Evolutionary conservation across 2,888 invertebrate genomes (phyloP).

Genomic region (Paralinhomoeus sp.): DNA sequence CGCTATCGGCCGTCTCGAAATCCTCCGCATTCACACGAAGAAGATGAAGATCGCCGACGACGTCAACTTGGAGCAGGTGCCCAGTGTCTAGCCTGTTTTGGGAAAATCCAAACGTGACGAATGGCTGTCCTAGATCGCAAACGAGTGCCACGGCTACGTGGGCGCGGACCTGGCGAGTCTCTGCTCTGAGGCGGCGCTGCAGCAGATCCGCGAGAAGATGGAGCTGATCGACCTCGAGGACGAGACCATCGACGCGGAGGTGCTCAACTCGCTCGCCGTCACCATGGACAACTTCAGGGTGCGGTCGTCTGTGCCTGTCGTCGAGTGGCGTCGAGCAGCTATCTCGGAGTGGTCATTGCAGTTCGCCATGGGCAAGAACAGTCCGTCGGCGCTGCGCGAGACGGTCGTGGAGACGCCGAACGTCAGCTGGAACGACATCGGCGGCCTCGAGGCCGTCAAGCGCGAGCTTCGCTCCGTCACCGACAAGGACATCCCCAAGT

Average conservation of each 20-base stretch:
- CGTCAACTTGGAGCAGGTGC: slow-evolving; percentile 80
- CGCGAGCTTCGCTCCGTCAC: slow-evolving; percentile 83
- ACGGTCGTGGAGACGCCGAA: slow-evolving; percentile 98
- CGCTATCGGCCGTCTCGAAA: slow-evolving; percentile 86
- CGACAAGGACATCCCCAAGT: slow-evolving; percentile 97
- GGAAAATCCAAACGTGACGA: too few relatives aligned
- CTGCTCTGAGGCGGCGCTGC: slow-evolving; percentile 93
- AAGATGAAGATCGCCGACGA: slow-evolving; percentile 98
- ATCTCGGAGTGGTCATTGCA: too few relatives aligned
- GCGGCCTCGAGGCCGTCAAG: slow-evolving; percentile 85
- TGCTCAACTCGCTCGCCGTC: slow-evolving; percentile 82
- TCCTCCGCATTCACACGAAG: slow-evolving; percentile 93
- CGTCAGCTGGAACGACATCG: slow-evolving; percentile 88
- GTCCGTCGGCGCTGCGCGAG: slow-evolving; percentile 89
- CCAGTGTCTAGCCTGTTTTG: too few relatives aligned
- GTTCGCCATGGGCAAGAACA: slow-evolving; percentile 96
- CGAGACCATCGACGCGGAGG: slow-evolving; percentile 95
- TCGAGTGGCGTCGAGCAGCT: too few relatives aligned
- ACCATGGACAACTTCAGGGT: slow-evolving; percentile 96
- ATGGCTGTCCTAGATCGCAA: too few relatives aligned
- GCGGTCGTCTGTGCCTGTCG: slow-evolving; percentile 20
- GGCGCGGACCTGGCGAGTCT: slow-evolving; percentile 95
- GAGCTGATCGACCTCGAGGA: slow-evolving; percentile 97
- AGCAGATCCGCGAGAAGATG: slow-evolving; percentile 99
- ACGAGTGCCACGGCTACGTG: slow-evolving; percentile 95